A percentile compares a stretch with the other conserved stretches of the same genome.
Conservation (phyloP, 2,888 invertebrate species). For the Mythimna ferrago region DNA sequence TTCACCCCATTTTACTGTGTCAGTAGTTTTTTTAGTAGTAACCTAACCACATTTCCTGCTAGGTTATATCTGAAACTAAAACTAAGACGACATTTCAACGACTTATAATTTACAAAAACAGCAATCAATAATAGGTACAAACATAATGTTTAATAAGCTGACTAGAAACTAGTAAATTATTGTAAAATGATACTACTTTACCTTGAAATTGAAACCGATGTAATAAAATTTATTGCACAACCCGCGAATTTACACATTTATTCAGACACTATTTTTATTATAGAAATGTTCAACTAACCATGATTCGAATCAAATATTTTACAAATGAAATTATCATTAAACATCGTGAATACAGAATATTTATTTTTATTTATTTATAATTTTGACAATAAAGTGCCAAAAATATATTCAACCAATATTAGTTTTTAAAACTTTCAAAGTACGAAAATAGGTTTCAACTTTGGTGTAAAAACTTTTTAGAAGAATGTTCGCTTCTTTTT, state of each 20-base stretch:
- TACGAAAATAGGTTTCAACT: constrained; percentile 26
- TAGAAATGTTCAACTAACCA: constrained; percentile 22
- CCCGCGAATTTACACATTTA: constrained; percentile 37
- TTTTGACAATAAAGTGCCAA: constrained; percentile 31
- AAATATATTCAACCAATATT: constrained; percentile 37
- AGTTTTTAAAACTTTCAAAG: constrained; percentile 6
- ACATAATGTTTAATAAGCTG: neutral
- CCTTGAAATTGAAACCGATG: constrained; percentile 42
- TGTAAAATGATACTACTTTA: constrained; percentile 41
- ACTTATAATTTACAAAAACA: neutral
- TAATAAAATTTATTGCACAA: constrained; percentile 27
- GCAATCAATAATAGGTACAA: neutral
- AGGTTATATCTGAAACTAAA: neutral
- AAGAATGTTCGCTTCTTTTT: neutral
- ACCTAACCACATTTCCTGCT: neutral
- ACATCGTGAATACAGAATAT: constrained; percentile 33
- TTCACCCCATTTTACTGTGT: too few relatives aligned
- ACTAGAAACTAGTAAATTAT: constrained; percentile 5
- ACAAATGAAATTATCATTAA: constrained; percentile 25
- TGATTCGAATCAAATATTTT: constrained; percentile 32
- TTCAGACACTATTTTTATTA: constrained; percentile 9
- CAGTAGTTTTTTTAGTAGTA: neutral
- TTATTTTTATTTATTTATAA: constrained; percentile 43
- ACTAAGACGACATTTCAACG: neutral
- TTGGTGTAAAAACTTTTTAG: constrained; percentile 26